Evolutionary conservation across 2,113 vertebrate species (phyloP).

Genomic region (Callipepla squamata): DNA sequence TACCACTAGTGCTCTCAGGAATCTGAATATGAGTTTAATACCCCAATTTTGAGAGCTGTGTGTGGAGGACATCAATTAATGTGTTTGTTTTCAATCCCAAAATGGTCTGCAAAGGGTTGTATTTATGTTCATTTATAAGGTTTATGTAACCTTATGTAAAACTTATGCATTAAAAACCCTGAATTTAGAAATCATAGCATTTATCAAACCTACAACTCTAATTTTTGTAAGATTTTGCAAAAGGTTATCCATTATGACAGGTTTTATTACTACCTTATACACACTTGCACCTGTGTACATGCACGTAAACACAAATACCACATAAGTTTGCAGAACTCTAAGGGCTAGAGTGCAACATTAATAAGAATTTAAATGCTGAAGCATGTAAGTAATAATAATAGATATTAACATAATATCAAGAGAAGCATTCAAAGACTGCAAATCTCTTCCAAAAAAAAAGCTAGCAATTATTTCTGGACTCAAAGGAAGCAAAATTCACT

Average conservation of each 20-base stretch:
- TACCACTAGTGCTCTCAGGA: not conserved
- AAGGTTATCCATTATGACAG: not conserved
- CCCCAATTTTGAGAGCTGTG: accelerated
- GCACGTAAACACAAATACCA: accelerated
- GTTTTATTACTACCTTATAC: not conserved
- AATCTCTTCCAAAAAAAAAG: not conserved
- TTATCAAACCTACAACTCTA: not conserved
- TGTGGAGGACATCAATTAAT: not conserved
- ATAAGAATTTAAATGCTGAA: not conserved
- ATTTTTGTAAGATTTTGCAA: not conserved
- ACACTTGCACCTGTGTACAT: too few relatives aligned
- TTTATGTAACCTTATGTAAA: not conserved
- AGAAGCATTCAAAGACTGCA: not conserved
- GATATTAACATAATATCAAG: not conserved
- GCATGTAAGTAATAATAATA: not conserved
- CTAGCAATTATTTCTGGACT: not conserved
- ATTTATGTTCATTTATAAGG: not conserved
- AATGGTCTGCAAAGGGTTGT: not conserved
- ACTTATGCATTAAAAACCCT: not conserved
- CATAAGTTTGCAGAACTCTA: not conserved
- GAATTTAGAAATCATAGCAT: not conserved
- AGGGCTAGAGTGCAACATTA: not conserved
- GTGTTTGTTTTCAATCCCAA: not conserved
- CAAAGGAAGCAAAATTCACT: not conserved
- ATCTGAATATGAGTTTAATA: not conserved